Base-by-base conservation (phyloP, 1,140 invertebrate genomes). In the Trichoplusia ni region DNA sequence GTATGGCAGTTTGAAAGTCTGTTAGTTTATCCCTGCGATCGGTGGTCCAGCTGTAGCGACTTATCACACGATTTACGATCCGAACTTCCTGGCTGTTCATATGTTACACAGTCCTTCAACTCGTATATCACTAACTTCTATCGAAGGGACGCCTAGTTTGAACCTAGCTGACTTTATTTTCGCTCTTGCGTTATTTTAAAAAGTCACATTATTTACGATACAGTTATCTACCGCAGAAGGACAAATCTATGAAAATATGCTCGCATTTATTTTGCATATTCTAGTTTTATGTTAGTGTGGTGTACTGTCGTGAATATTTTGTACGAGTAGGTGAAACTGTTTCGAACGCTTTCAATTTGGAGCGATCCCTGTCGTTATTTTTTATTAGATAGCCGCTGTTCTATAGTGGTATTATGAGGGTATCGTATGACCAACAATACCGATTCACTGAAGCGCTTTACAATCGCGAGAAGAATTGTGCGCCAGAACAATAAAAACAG, bases 61-160 rank as follows among this genome's bases (percentile, higher is more conserved):
- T 56, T 56, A 56, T 56, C 51, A 40, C 35, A 56, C 33, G 51
- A 56, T 56, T 56, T 56, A 56, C 51, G 51, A 56, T 23, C 16
- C 35, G 40, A 56, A 56, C 51, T 56, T 56, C 35, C 51, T 21
- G 46, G 7, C 13, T 23, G 35, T 27, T 56, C 51, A 56, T 40
- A 56, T 56, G 51, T 29, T 56, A n/a, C 35, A 40, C 51, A 56
- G 51, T 19, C 51, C 35, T 56, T 18, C 51, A 8, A 40, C 35
- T 40, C 33, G 18, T 56, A 56, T 56, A 56, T 56, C 51, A 56
- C 33, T 25, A 56, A 56, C 31, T 56, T 56, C 40, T 38, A 54
- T 54, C 38, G 19, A 49, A 38, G 19, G 25, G 19, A 9, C 16
- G 47, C 9, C 47, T 35, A 56, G 8, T 14, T 40, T 23, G 11